These are phyloP conservation scores for Phalacrocorax brasilianus DNA, from an alignment of 2,113 vertebrate genomes.

Conservation along the genomic window DNA sequence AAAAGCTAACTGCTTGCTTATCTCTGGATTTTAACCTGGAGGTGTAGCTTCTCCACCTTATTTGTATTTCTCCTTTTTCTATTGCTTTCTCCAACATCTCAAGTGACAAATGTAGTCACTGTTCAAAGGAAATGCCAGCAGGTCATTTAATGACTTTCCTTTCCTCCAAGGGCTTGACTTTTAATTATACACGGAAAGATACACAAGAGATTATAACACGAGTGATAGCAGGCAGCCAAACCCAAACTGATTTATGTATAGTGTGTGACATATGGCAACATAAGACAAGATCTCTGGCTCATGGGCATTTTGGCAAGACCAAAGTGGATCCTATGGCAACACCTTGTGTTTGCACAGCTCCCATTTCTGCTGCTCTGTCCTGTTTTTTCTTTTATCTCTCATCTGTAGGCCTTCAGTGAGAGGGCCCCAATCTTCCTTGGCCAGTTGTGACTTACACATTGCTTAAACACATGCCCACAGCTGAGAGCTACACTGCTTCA, in stretches of 20 bases:
- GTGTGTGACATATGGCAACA: constrained; percentile 24
- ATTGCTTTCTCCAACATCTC: not conserved
- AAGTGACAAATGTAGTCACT: not conserved
- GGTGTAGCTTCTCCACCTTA: not conserved
- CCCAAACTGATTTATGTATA: not conserved
- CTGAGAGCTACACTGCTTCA: not conserved
- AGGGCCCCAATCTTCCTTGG: not conserved
- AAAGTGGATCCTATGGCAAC: not conserved
- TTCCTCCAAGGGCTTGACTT: not conserved
- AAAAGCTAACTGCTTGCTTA: not conserved
- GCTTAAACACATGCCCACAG: not conserved
- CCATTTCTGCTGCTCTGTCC: not conserved
- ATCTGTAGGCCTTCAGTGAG: not conserved
- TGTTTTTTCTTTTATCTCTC: not conserved
- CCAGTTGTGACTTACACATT: not conserved
- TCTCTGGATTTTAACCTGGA: not conserved
- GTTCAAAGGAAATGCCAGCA: not conserved
- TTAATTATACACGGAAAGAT: constrained; percentile 14
- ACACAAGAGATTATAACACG: not conserved
- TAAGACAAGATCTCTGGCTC: constrained; percentile 48
- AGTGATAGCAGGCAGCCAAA: constrained; percentile 35
- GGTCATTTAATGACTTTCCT: not conserved
- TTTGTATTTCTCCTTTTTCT: not conserved
- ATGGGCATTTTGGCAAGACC: constrained; percentile 7
- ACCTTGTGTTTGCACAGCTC: not conserved